phyloP scores from a whole-genome alignment of 1,140 invertebrate genomes.

The Leptinotarsa lineolata region DNA sequence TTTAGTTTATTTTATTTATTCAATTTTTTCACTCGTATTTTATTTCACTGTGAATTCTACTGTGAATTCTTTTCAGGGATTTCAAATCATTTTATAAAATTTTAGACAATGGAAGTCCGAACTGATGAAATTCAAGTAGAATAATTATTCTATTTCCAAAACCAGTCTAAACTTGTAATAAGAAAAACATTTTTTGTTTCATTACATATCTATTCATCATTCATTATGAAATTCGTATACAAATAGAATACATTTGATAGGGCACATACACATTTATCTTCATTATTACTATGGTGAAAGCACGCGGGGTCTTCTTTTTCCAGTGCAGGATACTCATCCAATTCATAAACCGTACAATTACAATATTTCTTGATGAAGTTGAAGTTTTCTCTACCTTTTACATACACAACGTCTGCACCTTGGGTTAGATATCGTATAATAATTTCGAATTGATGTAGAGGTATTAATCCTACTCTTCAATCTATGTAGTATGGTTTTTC shows the following conservation, averaged over 20 bases:
- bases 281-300: constrained; percentile 2
- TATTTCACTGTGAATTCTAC: no score
- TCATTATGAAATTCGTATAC: no score
- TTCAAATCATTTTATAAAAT: no score
- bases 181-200: not conserved
- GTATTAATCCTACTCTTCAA: not conserved
- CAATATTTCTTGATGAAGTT: constrained; percentile 15
- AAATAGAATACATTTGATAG: no score
- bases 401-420: constrained; percentile 8
- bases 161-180: constrained; percentile 10
- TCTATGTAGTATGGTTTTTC: constrained; percentile 12
- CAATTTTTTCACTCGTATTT: no score
- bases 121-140: no score
- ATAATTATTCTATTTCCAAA: not conserved
- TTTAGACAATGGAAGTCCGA: no score
- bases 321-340: constrained; percentile 8
- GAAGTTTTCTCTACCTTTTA: no score
- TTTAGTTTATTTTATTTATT: no score
- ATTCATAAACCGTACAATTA: constrained; percentile 7
- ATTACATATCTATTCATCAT: not conserved
- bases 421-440: constrained; percentile 14
- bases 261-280: no score
- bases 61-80: no score
- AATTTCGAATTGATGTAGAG: constrained; percentile 10
- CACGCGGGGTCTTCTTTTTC: not conserved